Evolutionary conservation across 2,888 invertebrate genomes (phyloP), one percentile per base, ranked within the genome.

Genomic region (Diaperis boleti): DNA sequence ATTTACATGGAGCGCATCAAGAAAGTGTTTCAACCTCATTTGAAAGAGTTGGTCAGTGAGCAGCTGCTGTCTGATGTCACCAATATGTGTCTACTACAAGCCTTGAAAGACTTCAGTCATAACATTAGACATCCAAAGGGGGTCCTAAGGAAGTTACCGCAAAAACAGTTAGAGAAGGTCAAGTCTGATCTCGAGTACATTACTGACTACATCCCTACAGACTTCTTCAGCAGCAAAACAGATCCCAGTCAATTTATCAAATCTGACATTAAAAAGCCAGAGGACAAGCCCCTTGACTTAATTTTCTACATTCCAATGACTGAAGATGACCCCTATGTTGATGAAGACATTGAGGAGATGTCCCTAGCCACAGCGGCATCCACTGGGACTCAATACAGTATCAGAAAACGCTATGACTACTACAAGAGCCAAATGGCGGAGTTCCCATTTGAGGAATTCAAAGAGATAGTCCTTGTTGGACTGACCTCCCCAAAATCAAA

Each of bases 401-500:
- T 76, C 10, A 68, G 71, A 39, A 69, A 69, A 8, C 72, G 73
- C 68, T 78, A 73, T 66, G 69, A 76, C 35, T 67, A 70, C 31
- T 74, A 75, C 56, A 71, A 70, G 50, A 59, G 55, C 8, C 67
- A 69, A 41, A 73, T 78, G 31, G 66, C 73, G 3, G 72, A 70
- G 39, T 77, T 76, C 64, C 69, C 68, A 18, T 77, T 69, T 62
- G 64, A 70, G 5, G 74, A 76, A 61, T 78, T 78, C 62, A 70
- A 70, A 54, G 56, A 71, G 7, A 70, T 77, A 11, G 65, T 77
- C 33, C 60, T 69, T 10, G 69, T 63, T 10, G 72, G 72, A 8
- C 47, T 78, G 8, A 69, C 69, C 22, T 79, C 78, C 0, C 67
- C 65, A 20, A 77, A 74, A 65, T 74, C 76, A 7, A 76, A 77